Evolutionary conservation across 2,113 vertebrate species (phyloP).

Genomic region (Parotia lawesii): DNA sequence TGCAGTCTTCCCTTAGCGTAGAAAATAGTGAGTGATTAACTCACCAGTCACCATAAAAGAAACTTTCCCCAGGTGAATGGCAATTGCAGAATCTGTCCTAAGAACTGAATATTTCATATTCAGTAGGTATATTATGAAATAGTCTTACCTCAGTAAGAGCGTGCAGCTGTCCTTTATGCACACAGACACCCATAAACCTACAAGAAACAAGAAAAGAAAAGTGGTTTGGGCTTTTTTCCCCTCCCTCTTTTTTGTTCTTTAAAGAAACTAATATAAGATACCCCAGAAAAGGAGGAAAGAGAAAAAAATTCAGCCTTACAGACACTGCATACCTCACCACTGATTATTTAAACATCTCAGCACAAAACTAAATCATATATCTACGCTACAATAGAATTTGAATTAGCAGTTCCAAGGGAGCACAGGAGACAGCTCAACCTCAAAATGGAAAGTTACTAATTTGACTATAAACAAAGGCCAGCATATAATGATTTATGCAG

Average conservation of each 20-base stretch:
- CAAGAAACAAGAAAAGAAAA: slow-evolving; percentile 64
- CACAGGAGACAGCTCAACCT: not conserved
- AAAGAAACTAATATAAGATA: not conserved
- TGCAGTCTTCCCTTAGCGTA: not conserved
- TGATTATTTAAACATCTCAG: not conserved
- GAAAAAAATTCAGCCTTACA: not conserved
- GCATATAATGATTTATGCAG: not conserved
- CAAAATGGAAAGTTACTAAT: not conserved
- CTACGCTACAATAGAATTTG: not conserved
- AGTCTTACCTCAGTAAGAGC: slow-evolving; percentile 95
- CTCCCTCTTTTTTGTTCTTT: not conserved
- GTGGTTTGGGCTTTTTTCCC: slow-evolving; percentile 48
- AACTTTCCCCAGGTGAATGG: not conserved
- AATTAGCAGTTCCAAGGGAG: not conserved
- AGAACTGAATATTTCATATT: not conserved
- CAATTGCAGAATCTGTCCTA: not conserved
- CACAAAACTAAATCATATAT: not conserved
- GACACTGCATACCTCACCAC: not conserved
- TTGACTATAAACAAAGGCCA: not conserved
- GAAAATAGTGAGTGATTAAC: not conserved
- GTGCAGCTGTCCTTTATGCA: slow-evolving; percentile 96
- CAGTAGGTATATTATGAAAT: slow-evolving; percentile 6
- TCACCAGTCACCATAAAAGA: not conserved
- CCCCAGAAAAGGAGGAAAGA: not conserved
- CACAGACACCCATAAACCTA: slow-evolving; percentile 98